A percentile compares a stretch with the other conserved stretches of the same genome.
Evolutionary conservation across 2,797 vertebrate species (phyloP).

Genomic region (Cottoperca gobio): DNA sequence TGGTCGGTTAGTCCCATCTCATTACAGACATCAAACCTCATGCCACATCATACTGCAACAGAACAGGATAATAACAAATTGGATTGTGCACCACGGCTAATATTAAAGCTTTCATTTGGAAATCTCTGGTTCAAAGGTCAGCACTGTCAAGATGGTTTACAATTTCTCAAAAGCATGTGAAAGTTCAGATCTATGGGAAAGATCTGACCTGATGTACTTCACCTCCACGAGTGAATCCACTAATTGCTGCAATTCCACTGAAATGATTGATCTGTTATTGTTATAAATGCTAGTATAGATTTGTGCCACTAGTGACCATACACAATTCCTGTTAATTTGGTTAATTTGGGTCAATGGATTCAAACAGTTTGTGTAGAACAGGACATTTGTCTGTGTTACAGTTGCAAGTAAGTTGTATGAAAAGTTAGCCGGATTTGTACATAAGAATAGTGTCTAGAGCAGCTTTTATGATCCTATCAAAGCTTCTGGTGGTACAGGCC

Average conservation of each 20-base stretch:
- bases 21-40: background rate
- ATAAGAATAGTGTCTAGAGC: background rate
- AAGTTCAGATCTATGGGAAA: background rate
- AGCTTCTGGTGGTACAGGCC: background rate
- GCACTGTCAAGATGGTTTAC: background rate
- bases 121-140: background rate
- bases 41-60: background rate
- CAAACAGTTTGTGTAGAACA: background rate
- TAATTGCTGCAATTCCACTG: background rate
- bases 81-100: background rate
- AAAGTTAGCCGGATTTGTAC: background rate
- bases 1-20: background rate
- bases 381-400: background rate
- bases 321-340: background rate
- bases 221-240: background rate
- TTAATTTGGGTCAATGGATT: background rate
- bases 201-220: background rate
- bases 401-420: background rate
- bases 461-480: constrained; percentile 1
- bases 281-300: background rate
- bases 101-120: background rate
- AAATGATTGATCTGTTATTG: background rate
- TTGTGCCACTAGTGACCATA: background rate
- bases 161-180: background rate
- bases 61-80: background rate